phyloP scores from a whole-genome alignment of 1,140 invertebrate genomes.

The Drosophila takahashii region DNA sequence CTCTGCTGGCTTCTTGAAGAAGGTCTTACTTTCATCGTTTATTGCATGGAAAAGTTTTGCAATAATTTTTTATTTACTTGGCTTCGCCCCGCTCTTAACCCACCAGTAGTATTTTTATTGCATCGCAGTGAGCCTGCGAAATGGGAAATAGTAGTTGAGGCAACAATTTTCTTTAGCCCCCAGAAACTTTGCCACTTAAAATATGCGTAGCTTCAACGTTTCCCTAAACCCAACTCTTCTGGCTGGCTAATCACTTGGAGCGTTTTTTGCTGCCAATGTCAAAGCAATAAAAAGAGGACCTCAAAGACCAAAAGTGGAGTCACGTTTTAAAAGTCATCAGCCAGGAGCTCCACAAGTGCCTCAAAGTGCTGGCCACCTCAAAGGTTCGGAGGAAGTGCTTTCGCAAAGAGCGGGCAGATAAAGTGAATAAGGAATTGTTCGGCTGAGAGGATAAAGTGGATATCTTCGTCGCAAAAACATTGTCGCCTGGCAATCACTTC shows the following conservation, averaged over 20 bases:
- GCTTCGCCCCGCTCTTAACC: conserved; percentile 16
- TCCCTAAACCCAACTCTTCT: conserved; percentile 4
- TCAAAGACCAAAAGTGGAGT: conserved; percentile 25
- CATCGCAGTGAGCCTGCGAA: conserved; percentile 53
- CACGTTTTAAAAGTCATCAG: conserved; percentile 67
- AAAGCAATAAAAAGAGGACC: conserved; percentile 51
- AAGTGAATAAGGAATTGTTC: conserved; percentile 31
- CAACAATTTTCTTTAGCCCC: conserved; percentile 65
- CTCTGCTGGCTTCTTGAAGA: conserved; percentile 57
- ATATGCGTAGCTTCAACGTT: conserved; percentile 61
- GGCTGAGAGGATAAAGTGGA: conserved; percentile 27
- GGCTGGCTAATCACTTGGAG: conserved; percentile 52
- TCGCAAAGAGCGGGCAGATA: conserved; percentile 10
- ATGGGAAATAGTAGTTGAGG: conserved; percentile 70
- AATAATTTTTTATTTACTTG: conserved; percentile 82
- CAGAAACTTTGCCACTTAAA: conserved; percentile 71
- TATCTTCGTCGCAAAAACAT: conserved; percentile 21
- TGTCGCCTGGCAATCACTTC: conserved; percentile 26
- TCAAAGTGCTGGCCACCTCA: conserved; percentile 13
- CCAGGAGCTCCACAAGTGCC: conserved; percentile 30
- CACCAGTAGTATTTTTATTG: conserved; percentile 68
- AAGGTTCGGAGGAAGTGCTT: conserved; percentile 22
- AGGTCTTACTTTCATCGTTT: conserved; percentile 80
- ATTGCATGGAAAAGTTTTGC: conserved; percentile 75
- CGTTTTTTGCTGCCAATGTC: conserved; percentile 44